phyloP scores from a whole-genome alignment of 2,888 invertebrate genomes.

The Notodonta dromedarius region DNA sequence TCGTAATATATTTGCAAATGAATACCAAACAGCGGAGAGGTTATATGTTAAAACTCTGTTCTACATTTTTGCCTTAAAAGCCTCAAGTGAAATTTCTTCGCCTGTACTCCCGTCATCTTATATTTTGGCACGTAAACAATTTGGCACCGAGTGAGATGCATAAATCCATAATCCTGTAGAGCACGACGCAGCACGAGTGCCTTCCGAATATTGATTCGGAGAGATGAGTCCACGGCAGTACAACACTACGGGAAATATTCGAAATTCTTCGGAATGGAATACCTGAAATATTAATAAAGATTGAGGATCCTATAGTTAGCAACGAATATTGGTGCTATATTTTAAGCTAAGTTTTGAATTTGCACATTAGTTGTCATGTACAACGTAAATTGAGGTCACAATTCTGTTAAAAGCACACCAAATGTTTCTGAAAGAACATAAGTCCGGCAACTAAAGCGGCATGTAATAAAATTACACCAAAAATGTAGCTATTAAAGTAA shows the following conservation, averaged over 20 bases:
- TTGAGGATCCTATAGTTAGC: not conserved
- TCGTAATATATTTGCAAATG: constrained; percentile 26
- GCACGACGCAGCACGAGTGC: constrained; percentile 29
- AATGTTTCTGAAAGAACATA: constrained; percentile 7
- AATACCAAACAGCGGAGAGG: constrained; percentile 18
- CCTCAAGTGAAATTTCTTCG: constrained; percentile 7
- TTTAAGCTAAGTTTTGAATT: not conserved
- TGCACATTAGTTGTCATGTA: not conserved
- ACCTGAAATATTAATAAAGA: constrained; percentile 12
- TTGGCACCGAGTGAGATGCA: constrained; percentile 37
- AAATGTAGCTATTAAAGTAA: constrained; percentile 22
- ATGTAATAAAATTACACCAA: constrained; percentile 27
- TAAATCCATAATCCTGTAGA: constrained; percentile 37
- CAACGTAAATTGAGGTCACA: no score
- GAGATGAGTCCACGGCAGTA: constrained; percentile 8
- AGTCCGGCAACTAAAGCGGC: constrained; percentile 16
- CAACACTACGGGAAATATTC: constrained; percentile 13
- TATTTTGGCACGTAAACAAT: constrained; percentile 41
- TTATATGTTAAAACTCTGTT: constrained; percentile 16
- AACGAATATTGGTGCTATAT: constrained; percentile 12
- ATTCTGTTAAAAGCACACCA: constrained; percentile 5
- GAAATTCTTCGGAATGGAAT: constrained; percentile 10
- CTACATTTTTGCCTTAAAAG: constrained; percentile 12
- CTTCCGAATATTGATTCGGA: constrained; percentile 39
- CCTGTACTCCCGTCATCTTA: constrained; percentile 27